phyloP scores from a whole-genome alignment of 1,140 invertebrate genomes.

The Ceratitis capitata region DNA sequence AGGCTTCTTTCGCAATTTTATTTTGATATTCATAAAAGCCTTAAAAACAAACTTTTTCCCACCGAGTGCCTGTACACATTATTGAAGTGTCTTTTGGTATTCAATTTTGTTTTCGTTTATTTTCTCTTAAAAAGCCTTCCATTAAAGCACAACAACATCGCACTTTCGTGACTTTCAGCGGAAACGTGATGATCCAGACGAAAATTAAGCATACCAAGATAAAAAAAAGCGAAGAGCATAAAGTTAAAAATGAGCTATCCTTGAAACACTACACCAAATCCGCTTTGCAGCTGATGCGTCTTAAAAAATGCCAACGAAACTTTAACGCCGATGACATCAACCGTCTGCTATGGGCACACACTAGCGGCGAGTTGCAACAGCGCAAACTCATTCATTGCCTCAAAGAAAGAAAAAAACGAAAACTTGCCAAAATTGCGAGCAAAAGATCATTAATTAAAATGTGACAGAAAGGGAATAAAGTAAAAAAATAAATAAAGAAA shows the following conservation, averaged over 20 bases:
- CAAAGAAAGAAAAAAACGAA: background rate
- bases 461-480: background rate
- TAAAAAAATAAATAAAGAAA: background rate
- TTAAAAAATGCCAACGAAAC: background rate
- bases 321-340: constrained; percentile 12
- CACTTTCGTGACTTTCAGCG: background rate
- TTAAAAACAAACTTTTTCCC: too few species aligned
- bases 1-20: too few species aligned
- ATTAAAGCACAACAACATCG: background rate
- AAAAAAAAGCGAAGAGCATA: background rate
- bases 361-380: background rate
- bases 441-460: constrained; percentile 29
- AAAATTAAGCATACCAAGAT: too few species aligned
- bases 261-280: background rate
- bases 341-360: background rate
- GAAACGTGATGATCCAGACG: constrained; percentile 24
- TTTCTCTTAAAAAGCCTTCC: too few species aligned
- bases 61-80: too few species aligned
- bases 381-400: background rate
- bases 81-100: too few species aligned
- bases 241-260: background rate
- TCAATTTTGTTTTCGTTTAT: too few species aligned
- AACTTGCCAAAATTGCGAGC: background rate
- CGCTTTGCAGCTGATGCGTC: background rate
- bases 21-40: too few species aligned